Percentiles rank a stretch among this genome's conserved stretches.
These are phyloP conservation scores for Tachina lurida DNA, from an alignment of 2,888 invertebrate species.

Conservation along the genomic window DNA sequence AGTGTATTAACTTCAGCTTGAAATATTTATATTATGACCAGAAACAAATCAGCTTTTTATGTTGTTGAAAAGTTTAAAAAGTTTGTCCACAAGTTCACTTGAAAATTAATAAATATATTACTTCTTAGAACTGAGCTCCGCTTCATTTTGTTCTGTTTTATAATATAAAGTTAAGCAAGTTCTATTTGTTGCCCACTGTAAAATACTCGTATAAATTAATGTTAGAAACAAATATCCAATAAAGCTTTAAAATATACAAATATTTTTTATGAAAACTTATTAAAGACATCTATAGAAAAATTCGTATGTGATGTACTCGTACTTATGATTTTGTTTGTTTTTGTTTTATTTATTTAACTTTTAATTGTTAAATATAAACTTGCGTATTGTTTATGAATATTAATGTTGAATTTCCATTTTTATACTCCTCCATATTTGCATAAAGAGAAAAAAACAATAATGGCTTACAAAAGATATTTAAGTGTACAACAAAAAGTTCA, in stretches of 20 bases:
- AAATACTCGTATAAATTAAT: not conserved
- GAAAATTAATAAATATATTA: too few species aligned
- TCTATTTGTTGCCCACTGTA: not conserved
- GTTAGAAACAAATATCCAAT: not conserved
- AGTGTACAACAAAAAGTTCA: constrained; percentile 24
- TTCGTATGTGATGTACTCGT: not conserved
- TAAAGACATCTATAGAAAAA: not conserved
- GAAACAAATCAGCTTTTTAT: too few species aligned
- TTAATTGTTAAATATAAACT: constrained; percentile 25
- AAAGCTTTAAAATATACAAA: not conserved
- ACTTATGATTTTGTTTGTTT: constrained; percentile 7
- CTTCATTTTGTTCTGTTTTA: too few species aligned
- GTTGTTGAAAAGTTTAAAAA: too few species aligned
- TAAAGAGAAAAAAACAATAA: not conserved
- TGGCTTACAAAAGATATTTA: not conserved
- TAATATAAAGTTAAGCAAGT: not conserved
- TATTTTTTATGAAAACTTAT: not conserved
- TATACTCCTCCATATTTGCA: constrained; percentile 27
- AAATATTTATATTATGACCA: too few species aligned
- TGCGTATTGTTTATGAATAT: constrained; percentile 61
- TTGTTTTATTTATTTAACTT: not conserved
- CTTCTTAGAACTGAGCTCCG: too few species aligned
- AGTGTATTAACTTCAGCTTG: too few species aligned
- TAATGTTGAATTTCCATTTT: constrained; percentile 64
- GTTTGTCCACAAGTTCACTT: too few species aligned